Conservation (phyloP, 2,888 invertebrate species). For the Proisotoma minuta region DNA sequence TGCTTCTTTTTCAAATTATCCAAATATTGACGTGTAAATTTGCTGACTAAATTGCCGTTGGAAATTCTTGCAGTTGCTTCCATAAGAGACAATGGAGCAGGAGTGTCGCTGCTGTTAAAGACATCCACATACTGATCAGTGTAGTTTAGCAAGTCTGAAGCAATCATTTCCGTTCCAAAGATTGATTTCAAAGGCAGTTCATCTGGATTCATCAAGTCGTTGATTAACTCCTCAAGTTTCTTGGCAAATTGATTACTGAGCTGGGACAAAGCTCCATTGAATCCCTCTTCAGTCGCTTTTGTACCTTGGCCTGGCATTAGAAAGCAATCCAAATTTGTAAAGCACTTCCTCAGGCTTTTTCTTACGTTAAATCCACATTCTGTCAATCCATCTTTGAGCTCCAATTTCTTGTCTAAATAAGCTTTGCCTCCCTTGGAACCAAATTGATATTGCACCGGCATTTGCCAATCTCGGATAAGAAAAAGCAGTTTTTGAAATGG, state of each 20-base stretch:
- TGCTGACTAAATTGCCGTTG: neutral
- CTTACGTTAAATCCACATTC: slow-evolving; percentile 80
- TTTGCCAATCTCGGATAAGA: slow-evolving; percentile 40
- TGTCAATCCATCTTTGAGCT: slow-evolving; percentile 6
- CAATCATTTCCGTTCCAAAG: slow-evolving; percentile 17
- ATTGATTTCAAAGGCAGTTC: slow-evolving; percentile 14
- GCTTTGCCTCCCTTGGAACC: slow-evolving; percentile 29
- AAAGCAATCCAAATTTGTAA: slow-evolving; percentile 90
- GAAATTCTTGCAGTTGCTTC: slow-evolving; percentile 10
- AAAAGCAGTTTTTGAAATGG: slow-evolving; percentile 43
- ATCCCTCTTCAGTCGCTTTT: slow-evolving; percentile 17
- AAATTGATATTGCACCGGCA: slow-evolving; percentile 13
- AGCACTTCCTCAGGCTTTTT: slow-evolving; percentile 88
- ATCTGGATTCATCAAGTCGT: slow-evolving; percentile 23
- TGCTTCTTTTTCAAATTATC: slow-evolving; percentile 17
- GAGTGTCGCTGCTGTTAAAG: slow-evolving; percentile 21
- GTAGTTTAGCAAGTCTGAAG: slow-evolving; percentile 9
- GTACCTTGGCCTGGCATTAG: slow-evolving; percentile 86
- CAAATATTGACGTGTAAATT: neutral
- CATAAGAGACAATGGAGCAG: slow-evolving; percentile 5
- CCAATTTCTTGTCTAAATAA: slow-evolving; percentile 22
- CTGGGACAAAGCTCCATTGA: slow-evolving; percentile 24
- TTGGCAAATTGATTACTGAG: slow-evolving; percentile 10
- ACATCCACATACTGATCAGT: slow-evolving; percentile 16
- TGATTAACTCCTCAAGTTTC: slow-evolving; percentile 25